phyloP scores from a whole-genome alignment of 1,140 invertebrate genomes.

The Neomicropteryx cornuta region DNA sequence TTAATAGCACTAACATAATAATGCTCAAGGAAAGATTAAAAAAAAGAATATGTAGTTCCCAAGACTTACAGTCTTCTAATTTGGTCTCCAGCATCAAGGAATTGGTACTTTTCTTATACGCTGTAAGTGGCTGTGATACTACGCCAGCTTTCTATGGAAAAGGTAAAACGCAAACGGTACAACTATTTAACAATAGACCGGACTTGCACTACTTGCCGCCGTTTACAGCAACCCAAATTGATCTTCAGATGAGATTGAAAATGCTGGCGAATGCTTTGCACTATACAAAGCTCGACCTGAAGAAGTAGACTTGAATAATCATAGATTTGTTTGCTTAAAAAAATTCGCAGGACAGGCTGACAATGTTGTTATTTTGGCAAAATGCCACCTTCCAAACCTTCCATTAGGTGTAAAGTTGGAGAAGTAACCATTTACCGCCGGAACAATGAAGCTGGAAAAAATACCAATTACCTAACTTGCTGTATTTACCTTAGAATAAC shows the following conservation, averaged over 20 bases:
- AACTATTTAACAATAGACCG: neutral
- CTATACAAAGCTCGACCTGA: neutral
- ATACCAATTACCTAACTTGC: neutral
- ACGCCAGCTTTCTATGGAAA: neutral
- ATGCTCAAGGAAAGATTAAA: neutral
- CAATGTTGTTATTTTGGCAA: neutral
- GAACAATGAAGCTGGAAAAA: neutral
- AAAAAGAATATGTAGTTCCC: neutral
- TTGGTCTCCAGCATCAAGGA: neutral
- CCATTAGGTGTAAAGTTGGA: conserved; percentile 1
- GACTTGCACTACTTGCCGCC: neutral
- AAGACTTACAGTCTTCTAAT: neutral
- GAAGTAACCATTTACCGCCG: neutral
- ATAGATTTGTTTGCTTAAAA: neutral
- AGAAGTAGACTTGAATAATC: neutral
- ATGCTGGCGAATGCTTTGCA: neutral
- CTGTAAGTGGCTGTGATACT: neutral
- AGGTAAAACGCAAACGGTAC: neutral
- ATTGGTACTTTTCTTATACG: neutral
- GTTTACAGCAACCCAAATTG: neutral
- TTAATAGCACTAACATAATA: neutral
- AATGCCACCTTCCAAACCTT: neutral
- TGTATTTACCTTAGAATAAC: neutral
- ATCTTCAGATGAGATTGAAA: neutral
- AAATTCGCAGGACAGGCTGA: neutral